phyloP scores from a whole-genome alignment of 2,113 vertebrate species.

The Phalacrocorax aristotelis region DNA sequence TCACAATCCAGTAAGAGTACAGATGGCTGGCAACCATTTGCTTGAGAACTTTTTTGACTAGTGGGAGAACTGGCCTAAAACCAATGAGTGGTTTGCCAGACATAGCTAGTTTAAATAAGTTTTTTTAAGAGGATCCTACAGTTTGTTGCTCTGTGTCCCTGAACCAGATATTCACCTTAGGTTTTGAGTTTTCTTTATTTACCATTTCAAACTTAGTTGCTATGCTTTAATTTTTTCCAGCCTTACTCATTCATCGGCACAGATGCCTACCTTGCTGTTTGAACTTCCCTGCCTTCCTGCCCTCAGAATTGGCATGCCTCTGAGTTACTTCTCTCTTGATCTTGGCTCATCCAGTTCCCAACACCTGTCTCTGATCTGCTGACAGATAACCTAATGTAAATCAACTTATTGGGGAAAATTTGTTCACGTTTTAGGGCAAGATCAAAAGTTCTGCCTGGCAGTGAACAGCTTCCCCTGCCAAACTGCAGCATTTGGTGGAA shows the following conservation, averaged over 20 bases:
- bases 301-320: background rate
- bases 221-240: background rate
- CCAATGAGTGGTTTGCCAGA: accelerated
- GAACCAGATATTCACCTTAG: background rate
- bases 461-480: background rate
- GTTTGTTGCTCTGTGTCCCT: background rate
- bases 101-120: background rate
- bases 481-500: background rate
- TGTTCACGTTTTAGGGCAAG: background rate
- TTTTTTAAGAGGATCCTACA: background rate
- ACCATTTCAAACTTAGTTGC: background rate
- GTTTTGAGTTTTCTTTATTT: background rate
- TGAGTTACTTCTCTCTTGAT: background rate
- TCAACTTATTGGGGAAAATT: background rate
- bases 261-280: background rate
- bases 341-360: background rate
- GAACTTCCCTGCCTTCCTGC: background rate
- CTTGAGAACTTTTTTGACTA: background rate
- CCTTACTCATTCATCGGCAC: background rate
- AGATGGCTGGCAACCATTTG: background rate
- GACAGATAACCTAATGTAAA: background rate
- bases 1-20: background rate
- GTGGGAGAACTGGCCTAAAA: background rate
- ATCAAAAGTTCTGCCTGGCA: background rate
- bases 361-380: background rate